These are phyloP conservation scores for Dissostichus mawsoni DNA, from an alignment of 2,113 vertebrate species.

Conservation along the genomic window DNA sequence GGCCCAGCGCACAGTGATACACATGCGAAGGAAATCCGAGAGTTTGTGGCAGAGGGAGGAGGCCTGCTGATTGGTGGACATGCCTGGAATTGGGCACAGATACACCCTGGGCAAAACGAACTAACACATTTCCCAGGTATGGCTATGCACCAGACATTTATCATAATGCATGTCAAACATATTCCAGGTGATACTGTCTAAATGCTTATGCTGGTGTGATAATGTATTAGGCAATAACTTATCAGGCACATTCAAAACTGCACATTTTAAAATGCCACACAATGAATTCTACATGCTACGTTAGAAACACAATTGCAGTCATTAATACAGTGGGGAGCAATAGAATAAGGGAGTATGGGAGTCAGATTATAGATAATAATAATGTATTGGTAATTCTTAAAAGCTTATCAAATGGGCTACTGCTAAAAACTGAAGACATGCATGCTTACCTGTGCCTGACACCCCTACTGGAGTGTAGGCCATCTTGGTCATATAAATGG, in stretches of 20 bases:
- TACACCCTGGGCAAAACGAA: slow-evolving; percentile 54
- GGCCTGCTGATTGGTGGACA: slow-evolving; percentile 89
- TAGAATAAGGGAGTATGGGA: too few species aligned
- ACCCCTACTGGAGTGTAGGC: too few species aligned
- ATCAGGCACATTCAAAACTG: background rate
- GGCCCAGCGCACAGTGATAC: slow-evolving; percentile 49
- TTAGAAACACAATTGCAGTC: background rate
- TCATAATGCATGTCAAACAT: background rate
- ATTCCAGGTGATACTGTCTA: background rate
- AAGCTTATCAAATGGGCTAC: background rate
- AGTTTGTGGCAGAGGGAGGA: slow-evolving; percentile 88
- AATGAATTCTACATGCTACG: background rate
- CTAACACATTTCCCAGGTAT: slow-evolving; percentile 83
- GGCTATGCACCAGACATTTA: background rate
- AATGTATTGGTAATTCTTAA: too few species aligned
- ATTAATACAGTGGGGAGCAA: background rate
- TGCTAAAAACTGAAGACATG: background rate
- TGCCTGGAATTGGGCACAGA: slow-evolving; percentile 86
- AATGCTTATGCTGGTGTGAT: background rate
- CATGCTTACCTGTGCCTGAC: too few species aligned
- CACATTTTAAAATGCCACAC: too few species aligned
- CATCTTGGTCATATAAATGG: too few species aligned
- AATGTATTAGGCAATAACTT: background rate
- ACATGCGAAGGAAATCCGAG: slow-evolving; percentile 69
- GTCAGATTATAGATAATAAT: background rate